Conservation (phyloP, 1,140 invertebrate species). For the Diprion similis region DNA sequence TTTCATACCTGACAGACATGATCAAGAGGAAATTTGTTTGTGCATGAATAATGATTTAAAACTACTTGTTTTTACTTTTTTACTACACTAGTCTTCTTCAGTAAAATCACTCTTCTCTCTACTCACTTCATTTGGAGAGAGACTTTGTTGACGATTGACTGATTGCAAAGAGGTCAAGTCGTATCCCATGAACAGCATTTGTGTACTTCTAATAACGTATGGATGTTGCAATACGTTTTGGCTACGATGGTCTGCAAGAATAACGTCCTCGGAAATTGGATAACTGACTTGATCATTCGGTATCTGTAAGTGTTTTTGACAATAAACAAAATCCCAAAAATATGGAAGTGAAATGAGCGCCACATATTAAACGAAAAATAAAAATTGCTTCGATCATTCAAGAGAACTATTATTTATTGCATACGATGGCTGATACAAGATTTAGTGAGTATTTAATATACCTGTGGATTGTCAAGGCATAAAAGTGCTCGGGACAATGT, state of each 20-base stretch:
- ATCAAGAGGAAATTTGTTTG: too few species aligned
- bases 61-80: too few species aligned
- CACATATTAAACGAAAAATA: too few species aligned
- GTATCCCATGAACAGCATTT: background rate
- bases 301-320: background rate
- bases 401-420: too few species aligned
- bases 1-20: too few species aligned
- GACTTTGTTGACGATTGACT: background rate
- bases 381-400: too few species aligned
- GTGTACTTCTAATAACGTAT: background rate
- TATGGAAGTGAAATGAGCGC: too few species aligned
- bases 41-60: too few species aligned
- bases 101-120: too few species aligned
- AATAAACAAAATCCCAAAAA: background rate
- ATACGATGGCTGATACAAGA: too few species aligned
- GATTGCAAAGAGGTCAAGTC: background rate
- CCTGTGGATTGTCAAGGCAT: background rate
- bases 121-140: background rate
- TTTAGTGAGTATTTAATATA: background rate
- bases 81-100: too few species aligned
- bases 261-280: background rate
- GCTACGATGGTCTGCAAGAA: background rate
- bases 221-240: background rate
- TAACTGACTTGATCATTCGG: background rate
- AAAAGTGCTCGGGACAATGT: slow-evolving; percentile 1